Base-by-base conservation (phyloP, 2,888 invertebrate species). In the Andrena bucephala region DNA sequence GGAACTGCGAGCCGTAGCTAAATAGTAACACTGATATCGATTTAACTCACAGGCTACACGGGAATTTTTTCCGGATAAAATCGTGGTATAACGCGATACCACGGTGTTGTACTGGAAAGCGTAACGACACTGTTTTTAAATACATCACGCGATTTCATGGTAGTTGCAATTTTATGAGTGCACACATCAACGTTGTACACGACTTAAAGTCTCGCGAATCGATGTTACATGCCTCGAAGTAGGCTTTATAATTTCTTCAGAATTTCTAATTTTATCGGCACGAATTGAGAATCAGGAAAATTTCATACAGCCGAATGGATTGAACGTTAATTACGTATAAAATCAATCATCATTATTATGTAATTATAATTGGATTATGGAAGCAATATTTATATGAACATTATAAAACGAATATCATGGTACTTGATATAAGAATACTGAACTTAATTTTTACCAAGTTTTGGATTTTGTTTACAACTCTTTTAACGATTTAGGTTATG, bases 71-170 rank as follows among this genome's bases (percentile, higher is more conserved):
- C 50, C 66, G 67, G 33, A 62, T 48, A 78, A 78, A 81, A 81
- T 81, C 71, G 10, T 42, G 27, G 71, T 48, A 71, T 63, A 71
- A 54, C 50, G 54, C 66, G 57, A 72, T 72, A 63, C 79, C 67
- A 62, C 54, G 71, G 63, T 72, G 71, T 78, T 62, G 70, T 48
- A 78, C 66, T 33, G 71, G 71, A 20, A 67, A 67, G 80, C 79
- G 80, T 81, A 72, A 81, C 80, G 79, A 71, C 57, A 63, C 79
- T 81, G 62, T 48, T 71, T 81, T 78, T 80, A 71, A 80, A 70
- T 66, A 33, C 54, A 63, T 81, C 80, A 57, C 79, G 79, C 79
- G 67, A 79, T 79, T 72, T 67, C 67, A 67, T 20, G 71, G 29
- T 67, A 63, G 57, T 27, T 33, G 29, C 52, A 10, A 2, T 36